These are phyloP conservation scores for Chrysopilus asiliformis DNA, from an alignment of 2,888 invertebrate genomes.

Conservation along the genomic window DNA sequence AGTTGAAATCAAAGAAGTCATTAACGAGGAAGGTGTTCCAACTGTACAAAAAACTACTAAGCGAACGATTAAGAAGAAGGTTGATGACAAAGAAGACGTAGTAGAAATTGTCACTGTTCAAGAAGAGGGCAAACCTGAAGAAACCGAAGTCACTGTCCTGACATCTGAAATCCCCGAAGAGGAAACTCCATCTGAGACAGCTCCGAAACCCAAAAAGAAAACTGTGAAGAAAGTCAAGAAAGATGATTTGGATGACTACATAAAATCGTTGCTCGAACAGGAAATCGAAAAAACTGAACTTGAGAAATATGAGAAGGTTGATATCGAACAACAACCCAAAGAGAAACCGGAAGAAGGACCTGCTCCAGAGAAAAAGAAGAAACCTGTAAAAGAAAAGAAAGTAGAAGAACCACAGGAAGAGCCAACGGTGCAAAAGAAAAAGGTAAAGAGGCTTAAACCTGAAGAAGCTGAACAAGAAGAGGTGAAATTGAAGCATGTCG, in stretches of 20 bases:
- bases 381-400: slow-evolving; percentile 23
- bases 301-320: slow-evolving; percentile 31
- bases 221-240: slow-evolving; percentile 25
- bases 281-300: slow-evolving; percentile 35
- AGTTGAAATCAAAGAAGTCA: too few species aligned
- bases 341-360: too few species aligned
- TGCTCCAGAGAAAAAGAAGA: slow-evolving; percentile 19
- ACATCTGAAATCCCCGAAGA: too few species aligned
- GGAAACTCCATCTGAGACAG: slow-evolving; percentile 19
- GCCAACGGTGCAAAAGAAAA: slow-evolving; percentile 21
- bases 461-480: slow-evolving; percentile 24
- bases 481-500: slow-evolving; percentile 16
- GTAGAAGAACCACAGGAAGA: slow-evolving; percentile 21
- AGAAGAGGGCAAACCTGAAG: too few species aligned
- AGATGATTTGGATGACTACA: slow-evolving; percentile 32
- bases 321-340: too few species aligned
- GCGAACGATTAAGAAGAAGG: slow-evolving; percentile 28
- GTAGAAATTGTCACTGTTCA: too few species aligned
- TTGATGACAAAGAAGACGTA: slow-evolving; percentile 23
- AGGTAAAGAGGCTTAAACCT: slow-evolving; percentile 4
- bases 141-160: too few species aligned
- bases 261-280: slow-evolving; percentile 31
- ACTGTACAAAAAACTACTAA: slow-evolving; percentile 28
- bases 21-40: too few species aligned
- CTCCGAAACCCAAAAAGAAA: slow-evolving; percentile 24